These are phyloP conservation scores for Pluvialis apricaria DNA, from an alignment of 2,113 vertebrate species.

Conservation along the genomic window DNA sequence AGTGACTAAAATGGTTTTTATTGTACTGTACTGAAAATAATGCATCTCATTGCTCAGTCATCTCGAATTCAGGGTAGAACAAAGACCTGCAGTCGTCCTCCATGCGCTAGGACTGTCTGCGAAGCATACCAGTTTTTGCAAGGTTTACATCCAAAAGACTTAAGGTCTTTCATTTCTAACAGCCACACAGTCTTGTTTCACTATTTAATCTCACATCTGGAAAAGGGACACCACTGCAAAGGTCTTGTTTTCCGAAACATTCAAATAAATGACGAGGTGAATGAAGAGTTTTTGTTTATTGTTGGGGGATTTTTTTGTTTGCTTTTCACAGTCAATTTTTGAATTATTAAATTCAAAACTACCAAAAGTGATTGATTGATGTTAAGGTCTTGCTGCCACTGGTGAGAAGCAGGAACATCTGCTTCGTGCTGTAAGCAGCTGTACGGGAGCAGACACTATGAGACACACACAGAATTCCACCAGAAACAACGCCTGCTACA, in stretches of 20 bases:
- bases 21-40: not conserved
- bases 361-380: not conserved
- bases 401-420: not conserved
- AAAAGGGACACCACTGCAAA: not conserved
- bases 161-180: not conserved
- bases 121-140: not conserved
- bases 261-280: not conserved
- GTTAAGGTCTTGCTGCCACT: not conserved
- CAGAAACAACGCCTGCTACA: not conserved
- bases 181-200: not conserved
- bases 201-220: not conserved
- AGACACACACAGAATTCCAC: not conserved
- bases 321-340: not conserved
- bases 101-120: not conserved
- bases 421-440: not conserved
- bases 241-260: not conserved
- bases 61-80: not conserved
- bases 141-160: not conserved
- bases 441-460: not conserved
- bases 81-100: not conserved
- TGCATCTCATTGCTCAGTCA: not conserved
- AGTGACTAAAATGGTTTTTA: not conserved
- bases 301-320: fast-evolving
- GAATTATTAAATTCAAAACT: not conserved
- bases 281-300: not conserved